Evolutionary conservation across 2,113 vertebrate species (phyloP).

Genomic region (Tupaia chinensis): DNA sequence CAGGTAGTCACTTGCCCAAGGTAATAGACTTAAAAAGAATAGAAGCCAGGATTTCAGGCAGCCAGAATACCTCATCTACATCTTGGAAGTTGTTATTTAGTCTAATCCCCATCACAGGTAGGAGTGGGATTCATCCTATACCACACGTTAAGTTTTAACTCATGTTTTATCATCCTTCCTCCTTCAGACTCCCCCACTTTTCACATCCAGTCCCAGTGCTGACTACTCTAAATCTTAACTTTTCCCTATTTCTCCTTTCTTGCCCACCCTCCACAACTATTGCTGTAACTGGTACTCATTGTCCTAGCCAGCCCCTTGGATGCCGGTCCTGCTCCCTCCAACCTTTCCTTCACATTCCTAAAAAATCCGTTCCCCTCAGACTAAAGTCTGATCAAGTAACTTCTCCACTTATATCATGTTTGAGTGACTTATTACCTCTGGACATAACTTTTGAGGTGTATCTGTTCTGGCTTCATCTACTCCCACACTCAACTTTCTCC

Average conservation of each 20-base stretch:
- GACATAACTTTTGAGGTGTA: neutral
- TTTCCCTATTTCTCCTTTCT: neutral
- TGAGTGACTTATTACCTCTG: neutral
- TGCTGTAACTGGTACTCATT: rapidly evolving
- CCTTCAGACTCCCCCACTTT: too few species aligned
- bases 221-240: neutral
- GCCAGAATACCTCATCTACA: neutral
- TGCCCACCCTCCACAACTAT: rapidly evolving
- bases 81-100: neutral
- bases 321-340: neutral
- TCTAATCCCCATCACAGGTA: too few species aligned
- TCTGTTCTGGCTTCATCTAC: too few species aligned
- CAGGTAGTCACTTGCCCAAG: neutral
- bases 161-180: neutral
- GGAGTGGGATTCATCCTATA: neutral
- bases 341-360: neutral
- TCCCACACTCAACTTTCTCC: neutral
- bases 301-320: neutral
- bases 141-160: too few species aligned
- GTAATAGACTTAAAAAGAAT: neutral
- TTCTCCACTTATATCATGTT: neutral
- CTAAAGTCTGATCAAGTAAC: neutral
- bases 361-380: neutral
- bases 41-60: neutral
- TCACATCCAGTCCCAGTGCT: rapidly evolving